Conservation (phyloP, 2,888 invertebrate species). For the Penaeus monodon region DNA sequence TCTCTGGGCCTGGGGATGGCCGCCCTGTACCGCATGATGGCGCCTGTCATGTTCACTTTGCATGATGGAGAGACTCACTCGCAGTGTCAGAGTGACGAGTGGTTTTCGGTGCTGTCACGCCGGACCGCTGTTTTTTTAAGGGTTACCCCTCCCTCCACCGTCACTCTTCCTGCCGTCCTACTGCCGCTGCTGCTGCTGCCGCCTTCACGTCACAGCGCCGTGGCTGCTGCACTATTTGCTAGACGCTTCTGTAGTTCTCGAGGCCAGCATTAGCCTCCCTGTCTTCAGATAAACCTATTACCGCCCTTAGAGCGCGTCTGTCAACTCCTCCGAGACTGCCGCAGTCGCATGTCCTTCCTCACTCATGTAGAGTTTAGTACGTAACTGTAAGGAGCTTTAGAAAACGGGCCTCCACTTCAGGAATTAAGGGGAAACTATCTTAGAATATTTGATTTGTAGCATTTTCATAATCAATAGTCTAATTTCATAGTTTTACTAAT, state of each 20-base stretch:
- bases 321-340: slow-evolving; percentile 54
- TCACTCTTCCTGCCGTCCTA: slow-evolving; percentile 1
- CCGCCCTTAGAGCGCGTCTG: slow-evolving; percentile 52
- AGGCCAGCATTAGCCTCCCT: slow-evolving; percentile 60
- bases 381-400: slow-evolving; percentile 46
- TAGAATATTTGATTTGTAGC: too few species aligned
- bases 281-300: slow-evolving; percentile 52
- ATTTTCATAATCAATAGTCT: slow-evolving; percentile 4
- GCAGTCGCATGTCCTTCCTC: slow-evolving; percentile 57
- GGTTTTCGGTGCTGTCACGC: background rate
- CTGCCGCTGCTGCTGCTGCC: slow-evolving; percentile 37
- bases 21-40: background rate
- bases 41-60: too few species aligned
- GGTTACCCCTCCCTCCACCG: slow-evolving; percentile 17
- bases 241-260: slow-evolving; percentile 57
- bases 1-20: background rate
- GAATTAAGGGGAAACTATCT: too few species aligned
- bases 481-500: slow-evolving; percentile 7
- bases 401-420: slow-evolving; percentile 20
- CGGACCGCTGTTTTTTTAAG: slow-evolving; percentile 6
- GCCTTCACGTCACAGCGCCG: slow-evolving; percentile 35
- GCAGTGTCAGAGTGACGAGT: too few species aligned
- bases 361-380: slow-evolving; percentile 49
- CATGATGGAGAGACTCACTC: too few species aligned
- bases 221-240: slow-evolving; percentile 49